Conservation (phyloP, 2,888 invertebrate species). For the Thera obeliscata region DNA sequence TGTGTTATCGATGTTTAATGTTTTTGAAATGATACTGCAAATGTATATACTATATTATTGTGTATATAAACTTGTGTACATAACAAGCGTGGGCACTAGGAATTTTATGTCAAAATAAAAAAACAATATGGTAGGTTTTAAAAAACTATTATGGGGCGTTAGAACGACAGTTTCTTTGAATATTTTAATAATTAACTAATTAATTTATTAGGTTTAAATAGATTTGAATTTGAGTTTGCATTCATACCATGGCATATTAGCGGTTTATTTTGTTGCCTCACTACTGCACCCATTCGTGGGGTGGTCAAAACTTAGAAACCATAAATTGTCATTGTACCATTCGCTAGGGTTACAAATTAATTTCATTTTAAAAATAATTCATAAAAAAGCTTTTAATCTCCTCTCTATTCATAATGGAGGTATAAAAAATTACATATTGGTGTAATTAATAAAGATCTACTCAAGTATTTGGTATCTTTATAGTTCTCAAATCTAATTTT, state of each 20-base stretch:
- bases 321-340: conserved; percentile 7
- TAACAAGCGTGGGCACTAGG: conserved; percentile 11
- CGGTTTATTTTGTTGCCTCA: conserved; percentile 36
- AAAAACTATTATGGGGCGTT: neutral
- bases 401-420: conserved; percentile 10
- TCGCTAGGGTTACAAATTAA: conserved; percentile 14
- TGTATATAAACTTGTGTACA: conserved; percentile 11
- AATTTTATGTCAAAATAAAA: neutral
- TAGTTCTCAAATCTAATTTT: neutral
- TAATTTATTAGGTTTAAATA: neutral
- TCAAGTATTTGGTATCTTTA: too few species aligned
- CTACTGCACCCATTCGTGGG: conserved; percentile 37
- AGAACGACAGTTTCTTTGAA: neutral
- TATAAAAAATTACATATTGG: conserved; percentile 4
- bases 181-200: too few species aligned
- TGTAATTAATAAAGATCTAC: neutral
- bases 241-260: conserved; percentile 20
- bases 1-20: conserved; percentile 23
- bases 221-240: conserved; percentile 27
- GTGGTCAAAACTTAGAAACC: conserved; percentile 17
- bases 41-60: conserved; percentile 5
- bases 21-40: conserved; percentile 19
- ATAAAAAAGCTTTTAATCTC: conserved; percentile 36
- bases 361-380: conserved; percentile 40
- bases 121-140: neutral